These are phyloP conservation scores for Biston betularia DNA, from an alignment of 2,888 invertebrate genomes.

Conservation along the genomic window DNA sequence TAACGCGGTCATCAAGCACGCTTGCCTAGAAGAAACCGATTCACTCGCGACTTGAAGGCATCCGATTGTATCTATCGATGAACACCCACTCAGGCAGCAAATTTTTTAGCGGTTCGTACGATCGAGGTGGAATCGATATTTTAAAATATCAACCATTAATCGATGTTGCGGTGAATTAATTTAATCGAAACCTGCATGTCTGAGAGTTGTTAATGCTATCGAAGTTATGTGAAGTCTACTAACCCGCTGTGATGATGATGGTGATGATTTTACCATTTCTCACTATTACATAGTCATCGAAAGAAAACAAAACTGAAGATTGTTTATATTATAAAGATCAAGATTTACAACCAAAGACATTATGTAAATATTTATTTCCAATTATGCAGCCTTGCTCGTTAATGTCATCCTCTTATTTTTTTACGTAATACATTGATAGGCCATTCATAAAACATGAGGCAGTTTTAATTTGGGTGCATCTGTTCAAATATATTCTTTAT, in stretches of 20 bases:
- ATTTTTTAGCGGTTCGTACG: too few species aligned
- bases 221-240: background rate
- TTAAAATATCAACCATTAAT: too few species aligned
- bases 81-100: too few species aligned
- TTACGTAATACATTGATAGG: conserved; percentile 11
- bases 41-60: too few species aligned
- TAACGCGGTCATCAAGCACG: too few species aligned
- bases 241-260: background rate
- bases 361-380: conserved; percentile 9
- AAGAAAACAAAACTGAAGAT: background rate
- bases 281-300: too few species aligned
- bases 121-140: too few species aligned
- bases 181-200: too few species aligned
- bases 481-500: background rate
- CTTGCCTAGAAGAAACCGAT: too few species aligned
- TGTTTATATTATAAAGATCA: background rate
- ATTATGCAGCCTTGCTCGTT: conserved; percentile 21
- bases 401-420: conserved; percentile 11
- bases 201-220: background rate
- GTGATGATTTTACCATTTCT: too few species aligned
- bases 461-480: background rate
- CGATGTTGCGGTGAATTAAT: too few species aligned
- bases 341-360: background rate
- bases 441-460: conserved; percentile 7
- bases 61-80: too few species aligned